Conservation (phyloP, 2,797 vertebrate species). For the Micrastur ruficollis region DNA sequence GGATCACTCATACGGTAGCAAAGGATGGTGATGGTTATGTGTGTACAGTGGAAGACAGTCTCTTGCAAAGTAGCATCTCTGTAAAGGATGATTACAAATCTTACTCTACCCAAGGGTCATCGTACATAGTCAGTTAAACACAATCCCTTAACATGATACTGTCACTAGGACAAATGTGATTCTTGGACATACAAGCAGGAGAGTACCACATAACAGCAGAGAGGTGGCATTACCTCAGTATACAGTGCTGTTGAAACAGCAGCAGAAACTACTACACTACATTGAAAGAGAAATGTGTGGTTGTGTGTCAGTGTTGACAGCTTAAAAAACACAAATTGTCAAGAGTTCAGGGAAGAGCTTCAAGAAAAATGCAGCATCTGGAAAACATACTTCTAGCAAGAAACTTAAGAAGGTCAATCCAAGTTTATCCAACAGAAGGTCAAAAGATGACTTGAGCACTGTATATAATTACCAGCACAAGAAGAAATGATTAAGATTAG, state of each 20-base stretch:
- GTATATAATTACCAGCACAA: background rate
- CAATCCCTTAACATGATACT: background rate
- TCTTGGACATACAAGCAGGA: background rate
- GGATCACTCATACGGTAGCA: no score
- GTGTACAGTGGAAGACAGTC: background rate
- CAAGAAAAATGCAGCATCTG: background rate
- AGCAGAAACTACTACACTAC: background rate
- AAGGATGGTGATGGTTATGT: background rate
- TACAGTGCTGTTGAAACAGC: background rate
- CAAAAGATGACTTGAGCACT: background rate
- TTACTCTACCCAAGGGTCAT: background rate
- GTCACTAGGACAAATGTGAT: background rate
- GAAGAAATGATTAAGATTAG: background rate
- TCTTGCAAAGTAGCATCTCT: background rate
- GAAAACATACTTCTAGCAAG: background rate
- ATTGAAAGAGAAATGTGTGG: background rate
- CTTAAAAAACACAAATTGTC: background rate
- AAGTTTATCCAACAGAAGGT: constrained; percentile 23
- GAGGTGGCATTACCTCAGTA: background rate
- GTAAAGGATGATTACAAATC: background rate
- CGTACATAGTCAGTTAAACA: background rate
- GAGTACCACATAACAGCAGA: background rate
- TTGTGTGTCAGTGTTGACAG: background rate
- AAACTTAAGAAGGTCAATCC: background rate
- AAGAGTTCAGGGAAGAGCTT: background rate